phyloP scores from a whole-genome alignment of 2,797 vertebrate species.

The Pseudochirops cupreus region DNA sequence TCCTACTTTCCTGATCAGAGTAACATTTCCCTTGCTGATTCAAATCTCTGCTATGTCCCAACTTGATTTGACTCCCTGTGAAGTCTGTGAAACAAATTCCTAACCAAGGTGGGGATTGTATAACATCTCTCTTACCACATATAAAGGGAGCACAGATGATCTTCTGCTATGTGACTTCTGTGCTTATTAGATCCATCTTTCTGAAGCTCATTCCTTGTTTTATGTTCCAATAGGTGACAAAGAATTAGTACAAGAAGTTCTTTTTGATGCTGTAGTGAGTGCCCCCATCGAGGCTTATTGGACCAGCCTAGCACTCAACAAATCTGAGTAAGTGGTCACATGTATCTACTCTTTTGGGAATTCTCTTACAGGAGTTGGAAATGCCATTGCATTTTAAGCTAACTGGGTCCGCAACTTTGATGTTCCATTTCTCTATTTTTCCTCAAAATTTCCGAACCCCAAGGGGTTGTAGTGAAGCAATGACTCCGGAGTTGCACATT shows the following conservation, averaged over 20 bases:
- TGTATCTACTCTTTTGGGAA: conserved; percentile 41
- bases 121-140: neutral
- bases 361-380: conserved; percentile 61
- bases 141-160: neutral
- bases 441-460: conserved; percentile 74
- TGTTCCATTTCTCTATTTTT: conserved; percentile 79
- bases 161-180: neutral
- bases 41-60: neutral
- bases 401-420: conserved; percentile 68
- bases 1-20: neutral
- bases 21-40: neutral
- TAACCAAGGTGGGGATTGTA: neutral
- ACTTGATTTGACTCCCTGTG: neutral
- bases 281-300: conserved; percentile 97
- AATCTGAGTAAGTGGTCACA: conserved; percentile 92
- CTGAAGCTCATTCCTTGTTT: neutral
- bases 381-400: conserved; percentile 76
- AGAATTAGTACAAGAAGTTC: conserved; percentile 95
- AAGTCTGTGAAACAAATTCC: neutral
- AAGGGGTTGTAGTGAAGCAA: conserved; percentile 71
- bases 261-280: conserved; percentile 97
- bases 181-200: neutral
- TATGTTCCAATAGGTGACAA: conserved; percentile 90
- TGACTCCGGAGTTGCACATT: conserved; percentile 43
- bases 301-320: conserved; percentile 97